These are phyloP conservation scores for Aphelocoma coerulescens DNA, from an alignment of 2,113 vertebrate genomes.

Conservation along the genomic window DNA sequence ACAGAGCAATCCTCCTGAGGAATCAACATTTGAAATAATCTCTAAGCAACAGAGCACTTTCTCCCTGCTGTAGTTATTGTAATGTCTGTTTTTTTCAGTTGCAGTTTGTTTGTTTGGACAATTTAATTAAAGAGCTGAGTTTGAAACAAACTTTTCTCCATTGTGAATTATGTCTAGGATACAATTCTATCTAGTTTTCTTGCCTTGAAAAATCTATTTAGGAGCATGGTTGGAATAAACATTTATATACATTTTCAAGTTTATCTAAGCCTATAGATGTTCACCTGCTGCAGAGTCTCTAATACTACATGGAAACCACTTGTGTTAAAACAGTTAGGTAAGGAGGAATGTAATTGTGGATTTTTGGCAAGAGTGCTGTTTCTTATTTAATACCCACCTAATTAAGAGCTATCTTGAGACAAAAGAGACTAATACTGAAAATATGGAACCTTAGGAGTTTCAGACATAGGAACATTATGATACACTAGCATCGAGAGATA, in stretches of 20 bases:
- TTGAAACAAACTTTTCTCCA: background rate
- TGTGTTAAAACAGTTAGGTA: background rate
- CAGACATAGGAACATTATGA: background rate
- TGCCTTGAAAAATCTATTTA: background rate
- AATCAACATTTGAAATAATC: background rate
- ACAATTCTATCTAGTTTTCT: background rate
- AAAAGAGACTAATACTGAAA: background rate
- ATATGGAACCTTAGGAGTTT: background rate
- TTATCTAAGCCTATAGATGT: background rate
- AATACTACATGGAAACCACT: background rate
- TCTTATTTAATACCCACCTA: background rate
- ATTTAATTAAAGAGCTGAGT: background rate
- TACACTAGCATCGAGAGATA: background rate
- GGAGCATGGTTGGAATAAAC: background rate
- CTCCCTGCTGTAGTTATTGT: background rate
- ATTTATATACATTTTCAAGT: background rate
- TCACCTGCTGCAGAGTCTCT: background rate
- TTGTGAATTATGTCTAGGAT: background rate
- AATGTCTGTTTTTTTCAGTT: background rate
- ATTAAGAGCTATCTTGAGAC: background rate
- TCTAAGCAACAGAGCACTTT: background rate
- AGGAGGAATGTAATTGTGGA: background rate
- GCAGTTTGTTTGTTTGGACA: background rate
- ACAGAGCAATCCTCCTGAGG: background rate
- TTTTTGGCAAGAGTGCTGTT: background rate